A percentile compares a stretch with the other conserved stretches of the same genome.
phyloP scores from a whole-genome alignment of 2,113 vertebrate species.

The Aphyosemion australe region DNA sequence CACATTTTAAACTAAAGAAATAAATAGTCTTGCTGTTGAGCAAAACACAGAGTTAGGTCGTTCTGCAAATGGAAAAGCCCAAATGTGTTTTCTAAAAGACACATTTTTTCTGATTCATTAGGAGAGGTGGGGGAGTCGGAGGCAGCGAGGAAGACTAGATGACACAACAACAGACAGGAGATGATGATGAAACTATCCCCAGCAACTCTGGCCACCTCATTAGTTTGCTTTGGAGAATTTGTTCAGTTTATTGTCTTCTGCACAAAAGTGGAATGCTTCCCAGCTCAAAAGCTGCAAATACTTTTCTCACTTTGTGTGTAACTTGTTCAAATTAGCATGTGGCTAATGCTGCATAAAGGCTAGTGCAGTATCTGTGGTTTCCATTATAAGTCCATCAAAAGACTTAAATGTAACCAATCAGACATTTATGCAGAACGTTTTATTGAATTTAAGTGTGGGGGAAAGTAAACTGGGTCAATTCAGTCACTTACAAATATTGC shows the following conservation, averaged over 20 bases:
- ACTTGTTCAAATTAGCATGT: neutral
- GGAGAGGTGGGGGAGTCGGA: neutral
- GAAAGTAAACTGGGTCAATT: too few species aligned
- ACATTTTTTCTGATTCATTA: neutral
- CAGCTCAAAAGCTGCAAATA: neutral
- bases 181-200: neutral
- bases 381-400: too few species aligned
- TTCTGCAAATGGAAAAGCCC: neutral
- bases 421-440: too few species aligned
- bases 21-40: neutral
- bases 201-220: neutral
- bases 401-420: too few species aligned
- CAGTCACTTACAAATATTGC: too few species aligned
- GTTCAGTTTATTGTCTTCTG: too few species aligned
- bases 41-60: neutral
- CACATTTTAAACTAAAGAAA: too few species aligned
- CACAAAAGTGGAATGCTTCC: neutral
- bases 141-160: neutral
- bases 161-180: neutral
- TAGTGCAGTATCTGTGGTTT: neutral
- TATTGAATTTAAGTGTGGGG: too few species aligned
- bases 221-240: neutral
- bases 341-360: neutral
- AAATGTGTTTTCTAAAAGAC: neutral
- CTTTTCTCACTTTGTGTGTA: too few species aligned